Evolutionary conservation across 2,113 vertebrate species (phyloP).

Genomic region (Lagopus muta): DNA sequence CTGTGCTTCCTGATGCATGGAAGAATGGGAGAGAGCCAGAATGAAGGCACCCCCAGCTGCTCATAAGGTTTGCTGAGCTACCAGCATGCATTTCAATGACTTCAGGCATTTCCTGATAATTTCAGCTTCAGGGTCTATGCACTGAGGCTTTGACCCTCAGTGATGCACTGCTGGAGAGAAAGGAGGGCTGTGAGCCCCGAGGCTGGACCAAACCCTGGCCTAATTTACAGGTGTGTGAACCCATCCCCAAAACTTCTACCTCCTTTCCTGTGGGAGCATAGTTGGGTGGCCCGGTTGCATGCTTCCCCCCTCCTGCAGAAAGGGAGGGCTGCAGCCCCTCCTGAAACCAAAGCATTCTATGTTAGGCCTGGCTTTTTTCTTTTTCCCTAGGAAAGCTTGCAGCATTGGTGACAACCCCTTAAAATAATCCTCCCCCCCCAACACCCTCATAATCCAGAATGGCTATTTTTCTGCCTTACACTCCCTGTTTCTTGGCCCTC

Average conservation of each 20-base stretch:
- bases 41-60: neutral
- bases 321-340: neutral
- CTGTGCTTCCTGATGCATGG: neutral
- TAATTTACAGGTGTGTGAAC: neutral
- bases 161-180: fast-evolving
- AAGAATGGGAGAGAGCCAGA: neutral
- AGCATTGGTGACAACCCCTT: neutral
- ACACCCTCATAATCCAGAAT: neutral
- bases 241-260: neutral
- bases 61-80: neutral
- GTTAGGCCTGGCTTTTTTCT: neutral
- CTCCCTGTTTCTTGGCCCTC: slow-evolving; percentile 8
- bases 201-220: neutral
- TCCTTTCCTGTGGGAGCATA: neutral
- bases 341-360: neutral
- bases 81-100: neutral
- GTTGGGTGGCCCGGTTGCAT: fast-evolving
- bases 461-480: neutral
- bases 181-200: neutral
- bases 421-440: neutral
- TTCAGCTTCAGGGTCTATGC: neutral
- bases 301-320: neutral
- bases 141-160: neutral
- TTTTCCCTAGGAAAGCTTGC: neutral
- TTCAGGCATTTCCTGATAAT: neutral